Conservation (phyloP, 2,888 invertebrate species). For the Kryphioiulus occultus region DNA sequence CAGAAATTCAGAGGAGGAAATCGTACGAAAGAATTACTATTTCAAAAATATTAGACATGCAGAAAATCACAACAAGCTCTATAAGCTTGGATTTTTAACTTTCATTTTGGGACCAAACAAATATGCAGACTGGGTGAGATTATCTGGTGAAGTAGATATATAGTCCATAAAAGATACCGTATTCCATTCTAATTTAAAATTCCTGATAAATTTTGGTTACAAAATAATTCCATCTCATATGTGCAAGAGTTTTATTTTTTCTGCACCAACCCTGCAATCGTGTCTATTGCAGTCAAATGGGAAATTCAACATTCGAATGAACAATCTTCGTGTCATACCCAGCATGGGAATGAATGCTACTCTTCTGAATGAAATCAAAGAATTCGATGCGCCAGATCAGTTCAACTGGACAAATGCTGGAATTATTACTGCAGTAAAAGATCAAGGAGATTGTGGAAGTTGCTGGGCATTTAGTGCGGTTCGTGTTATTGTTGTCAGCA, state of each 20-base stretch:
- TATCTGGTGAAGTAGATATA: too few species aligned
- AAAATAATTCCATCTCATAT: too few species aligned
- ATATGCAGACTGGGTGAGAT: constrained; percentile 1
- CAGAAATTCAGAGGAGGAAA: not conserved
- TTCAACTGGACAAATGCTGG: constrained; percentile 29
- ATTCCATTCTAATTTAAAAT: too few species aligned
- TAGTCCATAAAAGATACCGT: too few species aligned
- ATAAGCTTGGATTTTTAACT: not conserved
- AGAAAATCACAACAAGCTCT: not conserved
- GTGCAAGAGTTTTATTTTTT: too few species aligned
- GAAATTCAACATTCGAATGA: not conserved
- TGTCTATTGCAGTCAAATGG: not conserved
- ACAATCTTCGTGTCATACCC: not conserved
- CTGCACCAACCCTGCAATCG: too few species aligned
- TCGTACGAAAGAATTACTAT: not conserved
- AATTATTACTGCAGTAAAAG: not conserved
- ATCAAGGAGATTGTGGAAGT: constrained; percentile 10
- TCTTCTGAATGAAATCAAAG: not conserved
- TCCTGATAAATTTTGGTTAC: too few species aligned
- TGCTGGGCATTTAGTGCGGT: constrained; percentile 47
- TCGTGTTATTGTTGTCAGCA: not conserved
- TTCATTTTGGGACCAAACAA: not conserved
- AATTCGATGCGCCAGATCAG: not conserved
- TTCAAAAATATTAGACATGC: not conserved
- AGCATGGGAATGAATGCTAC: not conserved